A percentile compares a stretch with the other conserved stretches of the same genome.
Evolutionary conservation across 2,797 vertebrate genomes (phyloP).

Genomic region (Notoglanidium macrostoma): DNA sequence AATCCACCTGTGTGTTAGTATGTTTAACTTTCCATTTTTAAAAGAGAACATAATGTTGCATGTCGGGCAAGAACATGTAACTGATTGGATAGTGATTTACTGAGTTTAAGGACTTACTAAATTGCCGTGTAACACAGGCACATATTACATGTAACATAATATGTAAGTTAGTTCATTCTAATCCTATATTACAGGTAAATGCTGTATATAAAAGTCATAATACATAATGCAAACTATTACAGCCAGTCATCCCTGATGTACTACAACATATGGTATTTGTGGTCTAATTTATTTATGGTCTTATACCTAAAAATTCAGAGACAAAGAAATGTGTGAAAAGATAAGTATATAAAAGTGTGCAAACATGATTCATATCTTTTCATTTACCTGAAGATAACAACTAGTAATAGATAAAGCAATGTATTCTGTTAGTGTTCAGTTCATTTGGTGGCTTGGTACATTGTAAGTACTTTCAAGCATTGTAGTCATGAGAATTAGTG

Average conservation of each 20-base stretch:
- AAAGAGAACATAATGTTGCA: conserved; percentile 30
- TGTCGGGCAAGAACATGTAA: conserved; percentile 15
- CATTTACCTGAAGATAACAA: conserved; percentile 28
- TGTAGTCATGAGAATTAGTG: conserved; percentile 23
- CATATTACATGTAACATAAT: not conserved
- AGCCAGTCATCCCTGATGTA: not conserved
- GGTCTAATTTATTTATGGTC: not conserved
- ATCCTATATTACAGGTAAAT: not conserved
- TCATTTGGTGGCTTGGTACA: conserved; percentile 4
- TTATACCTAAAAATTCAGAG: not conserved
- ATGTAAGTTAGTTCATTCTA: not conserved
- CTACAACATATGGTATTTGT: not conserved
- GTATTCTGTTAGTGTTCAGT: not conserved
- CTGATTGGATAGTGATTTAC: conserved; percentile 1
- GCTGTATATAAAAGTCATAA: not conserved
- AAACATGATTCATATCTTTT: conserved; percentile 19
- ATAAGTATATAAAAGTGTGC: not conserved
- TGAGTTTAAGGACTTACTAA: not conserved
- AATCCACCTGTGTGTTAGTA: conserved; percentile 40
- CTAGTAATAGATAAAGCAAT: conserved; percentile 4
- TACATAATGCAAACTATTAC: conserved; percentile 10
- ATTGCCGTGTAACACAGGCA: not conserved
- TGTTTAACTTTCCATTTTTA: conserved; percentile 65
- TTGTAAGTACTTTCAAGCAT: conserved; percentile 15
- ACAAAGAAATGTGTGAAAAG: conserved; percentile 14